Evolutionary conservation across 2,113 vertebrate genomes (phyloP).

Genomic region (Bufo bufo): DNA sequence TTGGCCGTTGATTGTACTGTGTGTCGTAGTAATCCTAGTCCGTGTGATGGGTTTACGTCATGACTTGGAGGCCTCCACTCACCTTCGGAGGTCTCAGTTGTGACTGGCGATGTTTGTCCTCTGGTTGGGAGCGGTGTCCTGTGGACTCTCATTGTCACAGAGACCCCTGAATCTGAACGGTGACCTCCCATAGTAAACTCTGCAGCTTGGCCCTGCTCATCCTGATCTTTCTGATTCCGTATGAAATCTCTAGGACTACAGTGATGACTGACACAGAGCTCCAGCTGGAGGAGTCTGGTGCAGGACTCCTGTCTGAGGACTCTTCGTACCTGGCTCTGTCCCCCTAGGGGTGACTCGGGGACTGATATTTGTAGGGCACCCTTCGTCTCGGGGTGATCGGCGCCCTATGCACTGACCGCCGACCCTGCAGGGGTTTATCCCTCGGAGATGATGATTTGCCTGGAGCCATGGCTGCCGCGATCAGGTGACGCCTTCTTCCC

Average conservation of each 20-base stretch:
- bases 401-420: not conserved
- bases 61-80: too few relatives aligned
- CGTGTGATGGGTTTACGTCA: too few relatives aligned
- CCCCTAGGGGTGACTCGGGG: not conserved
- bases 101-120: too few relatives aligned
- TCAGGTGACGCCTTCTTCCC: conserved; percentile 14
- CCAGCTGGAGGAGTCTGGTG: too few relatives aligned
- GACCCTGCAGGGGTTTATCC: not conserved
- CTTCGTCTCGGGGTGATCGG: not conserved
- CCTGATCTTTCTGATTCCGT: not conserved
- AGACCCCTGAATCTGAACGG: too few relatives aligned
- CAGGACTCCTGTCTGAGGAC: too few relatives aligned
- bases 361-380: not conserved
- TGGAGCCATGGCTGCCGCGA: not conserved
- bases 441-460: not conserved
- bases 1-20: too few relatives aligned
- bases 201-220: not conserved
- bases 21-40: too few relatives aligned
- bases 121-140: too few relatives aligned
- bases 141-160: too few relatives aligned
- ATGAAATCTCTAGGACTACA: not conserved
- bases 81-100: too few relatives aligned
- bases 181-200: not conserved
- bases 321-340: too few relatives aligned
- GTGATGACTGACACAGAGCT: not conserved